phyloP scores from a whole-genome alignment of 2,888 invertebrate species.

The Hyalella azteca region DNA sequence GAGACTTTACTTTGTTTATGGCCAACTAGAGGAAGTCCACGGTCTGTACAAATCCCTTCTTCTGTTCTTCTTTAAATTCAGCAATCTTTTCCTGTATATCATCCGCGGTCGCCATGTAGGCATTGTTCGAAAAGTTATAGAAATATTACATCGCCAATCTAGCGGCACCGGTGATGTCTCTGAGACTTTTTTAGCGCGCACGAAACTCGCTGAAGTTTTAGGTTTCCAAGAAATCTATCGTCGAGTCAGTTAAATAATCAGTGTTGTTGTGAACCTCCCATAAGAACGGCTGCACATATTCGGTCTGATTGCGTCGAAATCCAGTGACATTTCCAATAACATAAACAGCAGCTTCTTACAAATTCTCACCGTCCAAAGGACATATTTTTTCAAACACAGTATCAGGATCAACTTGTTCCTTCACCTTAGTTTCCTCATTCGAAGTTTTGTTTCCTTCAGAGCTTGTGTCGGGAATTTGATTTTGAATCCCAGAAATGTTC shows the following conservation, averaged over 20 bases:
- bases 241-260: constrained; percentile 2
- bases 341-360: not conserved
- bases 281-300: not conserved
- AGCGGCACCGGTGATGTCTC: not conserved
- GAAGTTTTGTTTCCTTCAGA: too few relatives aligned
- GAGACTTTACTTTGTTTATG: not conserved
- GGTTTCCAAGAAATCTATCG: constrained; percentile 7
- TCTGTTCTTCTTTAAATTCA: not conserved
- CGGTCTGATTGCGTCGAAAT: not conserved
- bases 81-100: not conserved
- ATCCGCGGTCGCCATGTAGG: not conserved
- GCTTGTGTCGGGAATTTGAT: too few relatives aligned
- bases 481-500: too few relatives aligned
- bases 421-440: too few relatives aligned
- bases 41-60: not conserved
- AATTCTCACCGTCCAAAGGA: not conserved
- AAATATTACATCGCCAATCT: not conserved
- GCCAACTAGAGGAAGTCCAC: not conserved
- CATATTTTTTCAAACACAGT: not conserved
- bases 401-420: too few relatives aligned
- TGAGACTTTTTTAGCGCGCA: not conserved
- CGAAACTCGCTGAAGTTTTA: not conserved
- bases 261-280: constrained; percentile 15
- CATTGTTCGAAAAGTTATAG: not conserved
- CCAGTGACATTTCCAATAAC: not conserved